These are phyloP conservation scores for Aurelia aurita DNA, from an alignment of 30 jellyfish, hydroid and myxozoan genomes.

Conservation along the genomic window DNA sequence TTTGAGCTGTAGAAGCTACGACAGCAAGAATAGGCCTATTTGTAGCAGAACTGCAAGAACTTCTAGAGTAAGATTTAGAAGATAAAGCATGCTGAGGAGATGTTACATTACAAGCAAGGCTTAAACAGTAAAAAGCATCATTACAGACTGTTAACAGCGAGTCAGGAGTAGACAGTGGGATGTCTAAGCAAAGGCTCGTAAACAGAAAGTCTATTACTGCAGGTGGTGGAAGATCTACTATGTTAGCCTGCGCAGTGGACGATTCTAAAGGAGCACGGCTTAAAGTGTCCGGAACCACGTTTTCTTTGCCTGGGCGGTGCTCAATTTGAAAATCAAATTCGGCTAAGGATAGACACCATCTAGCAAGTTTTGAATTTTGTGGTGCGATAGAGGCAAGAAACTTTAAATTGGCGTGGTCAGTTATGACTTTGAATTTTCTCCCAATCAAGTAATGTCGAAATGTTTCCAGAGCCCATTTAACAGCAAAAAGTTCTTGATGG, in stretches of 20 bases:
- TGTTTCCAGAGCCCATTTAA: slow-evolving; percentile 38
- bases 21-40: no score
- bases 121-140: no score
- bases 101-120: no score
- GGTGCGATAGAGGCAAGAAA: slow-evolving; percentile 51
- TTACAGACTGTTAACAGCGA: no score
- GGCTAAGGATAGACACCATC: slow-evolving; percentile 47
- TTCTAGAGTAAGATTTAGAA: no score
- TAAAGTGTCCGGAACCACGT: slow-evolving; percentile 48
- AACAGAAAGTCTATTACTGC: slow-evolving; percentile 2
- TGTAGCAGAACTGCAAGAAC: no score
- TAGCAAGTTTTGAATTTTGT: slow-evolving; percentile 50
- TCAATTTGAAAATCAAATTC: slow-evolving; percentile 55
- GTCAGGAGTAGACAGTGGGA: background rate
- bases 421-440: slow-evolving; percentile 29
- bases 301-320: slow-evolving; percentile 66
- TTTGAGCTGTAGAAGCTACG: background rate
- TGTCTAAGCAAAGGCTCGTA: background rate
- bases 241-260: background rate
- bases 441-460: slow-evolving; percentile 40
- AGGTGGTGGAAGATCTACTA: slow-evolving; percentile 15
- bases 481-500: slow-evolving; percentile 56
- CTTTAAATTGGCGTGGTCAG: slow-evolving; percentile 51
- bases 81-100: no score
- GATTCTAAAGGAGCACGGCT: slow-evolving; percentile 48